A percentile compares a stretch with the other conserved stretches of the same genome.
Evolutionary conservation across 2,797 vertebrate genomes (phyloP).

Genomic region (Xenops minutus): DNA sequence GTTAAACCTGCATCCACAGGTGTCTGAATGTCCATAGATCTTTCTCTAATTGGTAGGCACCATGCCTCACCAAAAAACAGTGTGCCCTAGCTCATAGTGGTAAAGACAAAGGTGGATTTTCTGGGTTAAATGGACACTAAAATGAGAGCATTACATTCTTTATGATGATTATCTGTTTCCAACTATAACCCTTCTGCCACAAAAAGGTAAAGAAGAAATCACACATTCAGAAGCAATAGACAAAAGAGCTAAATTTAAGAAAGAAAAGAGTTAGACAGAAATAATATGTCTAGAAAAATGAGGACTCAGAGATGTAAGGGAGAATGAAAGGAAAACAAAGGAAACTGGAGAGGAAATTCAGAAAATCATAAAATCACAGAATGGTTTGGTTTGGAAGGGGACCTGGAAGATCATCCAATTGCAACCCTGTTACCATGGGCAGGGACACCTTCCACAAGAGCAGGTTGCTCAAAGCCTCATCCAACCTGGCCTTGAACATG

Average conservation of each 20-base stretch:
- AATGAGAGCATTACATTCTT: background rate
- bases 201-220: background rate
- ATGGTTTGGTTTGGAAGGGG: background rate
- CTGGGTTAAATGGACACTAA: background rate
- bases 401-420: background rate
- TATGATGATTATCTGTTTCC: background rate
- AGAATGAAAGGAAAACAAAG: background rate
- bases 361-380: background rate
- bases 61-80: background rate
- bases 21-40: background rate
- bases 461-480: background rate
- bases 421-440: background rate
- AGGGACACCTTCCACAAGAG: background rate
- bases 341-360: background rate
- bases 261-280: background rate
- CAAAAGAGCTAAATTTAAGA: background rate
- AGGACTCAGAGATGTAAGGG: background rate
- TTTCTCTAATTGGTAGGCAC: background rate
- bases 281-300: background rate
- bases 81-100: background rate
- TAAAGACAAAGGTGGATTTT: background rate
- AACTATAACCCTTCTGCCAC: background rate
- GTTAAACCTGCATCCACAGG: background rate
- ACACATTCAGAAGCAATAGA: background rate
- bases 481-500: background rate